Base-by-base conservation (phyloP, 2,113 vertebrate genomes). In the Megaceryle maxima region DNA sequence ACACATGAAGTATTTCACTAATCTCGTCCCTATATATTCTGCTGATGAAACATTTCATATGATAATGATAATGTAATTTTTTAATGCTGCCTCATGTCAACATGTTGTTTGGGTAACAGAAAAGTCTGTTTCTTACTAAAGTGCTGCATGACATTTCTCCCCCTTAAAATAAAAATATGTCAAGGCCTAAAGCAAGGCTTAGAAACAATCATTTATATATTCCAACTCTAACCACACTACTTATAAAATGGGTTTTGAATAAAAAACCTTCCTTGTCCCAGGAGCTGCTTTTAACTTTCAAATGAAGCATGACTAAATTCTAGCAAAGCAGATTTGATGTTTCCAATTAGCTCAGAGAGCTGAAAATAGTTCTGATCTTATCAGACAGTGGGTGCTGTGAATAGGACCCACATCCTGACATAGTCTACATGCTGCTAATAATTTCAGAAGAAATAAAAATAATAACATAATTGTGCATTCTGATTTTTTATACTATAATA, bases 321-420 rank as follows among this genome's bases (percentile, higher is more conserved):
- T 72, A 96, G 96, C 97, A 97, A 95, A 91, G 96, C 92, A 95
- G 83, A 96, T 93, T 92, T 97, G 95, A 97, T 98, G 97, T 97
- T 98, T 98, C 97, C 97, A 97, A 98, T 98, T 98, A 98, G 94
- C 88, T 88, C 83, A 87, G 96, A 96, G 92, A 91, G 85, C 79
- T 84, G 95, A 96, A 95, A 94, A 90, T 77, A 80, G 66, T 86
- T 70, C 57, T 53, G 62, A 96, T 91, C 60, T 74, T 96, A 92
- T 90, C 92, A 68, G 48, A 37, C 4, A 5, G 44, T 70, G 73
- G 73, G 56, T 91, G 59, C 74, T 94, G 78, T 85, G 91, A 77
- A 85, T 81, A 56, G 51, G 82, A 93, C 53, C 74, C 50, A 55
- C 57, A 74, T 85, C 89, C 59, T 64, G 51, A 73, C 56, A 77